Base-by-base conservation (phyloP, 2,888 invertebrate genomes). In the Macrophya annulata region DNA sequence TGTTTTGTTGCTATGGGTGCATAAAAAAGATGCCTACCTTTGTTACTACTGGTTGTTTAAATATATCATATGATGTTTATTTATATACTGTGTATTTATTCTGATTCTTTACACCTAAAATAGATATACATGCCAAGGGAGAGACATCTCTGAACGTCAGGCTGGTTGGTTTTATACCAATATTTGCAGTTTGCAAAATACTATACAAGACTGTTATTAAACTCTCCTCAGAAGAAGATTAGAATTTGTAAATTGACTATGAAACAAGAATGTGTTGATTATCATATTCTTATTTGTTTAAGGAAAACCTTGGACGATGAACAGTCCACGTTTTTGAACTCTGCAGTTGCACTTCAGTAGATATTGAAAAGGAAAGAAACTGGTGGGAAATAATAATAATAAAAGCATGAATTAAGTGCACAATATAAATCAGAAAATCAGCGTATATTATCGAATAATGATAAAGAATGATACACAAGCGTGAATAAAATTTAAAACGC, bases 1-100 rank as follows among this genome's bases (percentile, higher is more conserved):
- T 90, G 90, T 91, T 90, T 87, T 88, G 90, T 90, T 90, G 89
- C 88, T 90, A 89, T 89, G 89, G 89, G 87, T 89, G 88, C 85
- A 88, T 88, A 88, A 90, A 88, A 89, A 89, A 91, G 88, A 90
- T 87, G 91, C 88, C 88, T 90, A 90, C 91, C 91, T 91, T 92
- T 91, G 91, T 92, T 92, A 92, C 90, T 89, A 91, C 89, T 91
- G 91, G 90, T 91, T 91, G 91, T 92, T 83, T 91, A 90, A 91
- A 91, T 91, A 91, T 89, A 90, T 90, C 87, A 89, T 87, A 85
- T 74, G 85, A 87, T 87, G 86, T 88, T 87, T 86, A 85, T 85
- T 86, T 87, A 85, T 84, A 85, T 85, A 15, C 51, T 55, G 21
- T 83, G 37, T 71, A 37, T 71, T 48, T 37, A 51, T 62, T 55